Evolutionary conservation across 2,888 invertebrate genomes (phyloP).

Genomic region (Lasioglossum morio): DNA sequence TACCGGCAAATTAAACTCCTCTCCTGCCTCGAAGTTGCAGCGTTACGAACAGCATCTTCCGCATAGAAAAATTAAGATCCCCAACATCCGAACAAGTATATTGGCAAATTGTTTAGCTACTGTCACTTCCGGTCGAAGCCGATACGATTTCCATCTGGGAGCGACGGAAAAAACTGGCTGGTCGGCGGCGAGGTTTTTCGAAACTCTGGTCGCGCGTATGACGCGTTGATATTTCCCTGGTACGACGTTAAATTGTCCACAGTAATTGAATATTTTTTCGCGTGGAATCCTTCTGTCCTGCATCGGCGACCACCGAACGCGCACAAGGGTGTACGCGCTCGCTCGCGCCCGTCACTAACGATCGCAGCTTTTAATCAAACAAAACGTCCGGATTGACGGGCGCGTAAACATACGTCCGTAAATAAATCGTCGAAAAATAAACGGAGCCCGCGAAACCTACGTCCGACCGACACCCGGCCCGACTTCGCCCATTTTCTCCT

Average conservation of each 20-base stretch:
- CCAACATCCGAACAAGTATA: slow-evolving; percentile 16
- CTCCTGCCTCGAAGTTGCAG: slow-evolving; percentile 27
- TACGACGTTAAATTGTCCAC: slow-evolving; percentile 16
- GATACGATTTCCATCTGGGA: background rate
- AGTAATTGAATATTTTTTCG: slow-evolving; percentile 59
- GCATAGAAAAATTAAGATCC: slow-evolving; percentile 26
- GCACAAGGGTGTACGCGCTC: background rate
- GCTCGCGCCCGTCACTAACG: slow-evolving; percentile 50
- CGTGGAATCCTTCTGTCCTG: slow-evolving; percentile 37
- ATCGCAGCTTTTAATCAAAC: slow-evolving; percentile 70
- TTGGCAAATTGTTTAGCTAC: background rate
- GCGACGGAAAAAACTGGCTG: background rate
- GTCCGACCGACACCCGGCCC: background rate
- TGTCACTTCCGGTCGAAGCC: background rate
- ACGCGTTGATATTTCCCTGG: slow-evolving; percentile 14
- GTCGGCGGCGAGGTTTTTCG: background rate
- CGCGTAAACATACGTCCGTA: slow-evolving; percentile 55
- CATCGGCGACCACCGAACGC: slow-evolving; percentile 22
- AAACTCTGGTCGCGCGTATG: background rate
- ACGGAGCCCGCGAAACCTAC: slow-evolving; percentile 47
- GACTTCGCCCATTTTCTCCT: background rate
- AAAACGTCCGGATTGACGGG: slow-evolving; percentile 60
- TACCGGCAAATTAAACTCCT: slow-evolving; percentile 49
- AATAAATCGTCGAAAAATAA: slow-evolving; percentile 69
- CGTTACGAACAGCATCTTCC: background rate